These are phyloP conservation scores for Ochlodes sylvanus DNA, from an alignment of 2,888 invertebrate genomes.

Conservation along the genomic window DNA sequence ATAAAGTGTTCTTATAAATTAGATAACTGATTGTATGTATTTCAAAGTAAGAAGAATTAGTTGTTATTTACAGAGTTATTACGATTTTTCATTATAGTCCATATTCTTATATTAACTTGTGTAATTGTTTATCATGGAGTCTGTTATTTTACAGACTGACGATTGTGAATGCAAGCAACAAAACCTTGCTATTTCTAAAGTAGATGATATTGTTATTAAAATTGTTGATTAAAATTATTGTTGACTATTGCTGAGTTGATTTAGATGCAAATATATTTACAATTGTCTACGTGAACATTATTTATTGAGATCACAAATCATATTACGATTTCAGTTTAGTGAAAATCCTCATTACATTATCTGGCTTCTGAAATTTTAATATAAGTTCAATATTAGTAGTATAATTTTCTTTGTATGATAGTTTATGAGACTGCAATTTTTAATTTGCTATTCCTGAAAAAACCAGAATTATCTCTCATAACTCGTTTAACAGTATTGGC, in stretches of 20 bases:
- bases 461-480: background rate
- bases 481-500: background rate
- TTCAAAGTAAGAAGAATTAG: conserved; percentile 14
- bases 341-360: too few species aligned
- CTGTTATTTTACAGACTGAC: background rate
- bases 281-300: background rate
- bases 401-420: too few species aligned
- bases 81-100: conserved; percentile 7
- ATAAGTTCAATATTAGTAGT: too few species aligned
- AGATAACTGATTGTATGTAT: conserved; percentile 44
- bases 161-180: background rate
- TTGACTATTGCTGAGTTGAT: conserved; percentile 25
- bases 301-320: background rate
- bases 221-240: conserved; percentile 13
- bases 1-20: conserved; percentile 80
- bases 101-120: conserved; percentile 8
- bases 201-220: conserved; percentile 10
- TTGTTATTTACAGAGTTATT: conserved; percentile 16
- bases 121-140: background rate
- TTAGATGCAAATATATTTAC: conserved; percentile 16
- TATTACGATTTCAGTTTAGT: too few species aligned
- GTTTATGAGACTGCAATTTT: too few species aligned
- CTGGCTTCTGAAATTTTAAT: too few species aligned
- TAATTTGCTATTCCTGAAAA: too few species aligned
- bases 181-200: conserved; percentile 6